These are phyloP conservation scores for Scatophagus argus DNA, from an alignment of 2,113 vertebrate genomes.

Conservation along the genomic window DNA sequence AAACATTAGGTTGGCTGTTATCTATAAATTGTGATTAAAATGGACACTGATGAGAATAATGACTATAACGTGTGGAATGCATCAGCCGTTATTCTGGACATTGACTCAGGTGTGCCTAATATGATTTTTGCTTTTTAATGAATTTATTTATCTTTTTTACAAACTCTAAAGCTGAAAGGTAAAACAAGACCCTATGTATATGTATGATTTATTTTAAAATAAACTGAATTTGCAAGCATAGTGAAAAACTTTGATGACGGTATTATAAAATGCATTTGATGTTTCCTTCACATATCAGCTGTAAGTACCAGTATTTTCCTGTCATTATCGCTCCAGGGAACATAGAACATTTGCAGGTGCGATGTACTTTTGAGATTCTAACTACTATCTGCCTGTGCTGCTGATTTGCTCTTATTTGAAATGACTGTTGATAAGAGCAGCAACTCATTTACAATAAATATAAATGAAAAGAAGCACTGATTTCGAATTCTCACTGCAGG, in stretches of 20 bases:
- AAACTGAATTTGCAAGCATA: background rate
- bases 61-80: conserved; percentile 81
- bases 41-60: conserved; percentile 58
- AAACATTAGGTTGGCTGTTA: conserved; percentile 28
- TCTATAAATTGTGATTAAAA: conserved; percentile 49
- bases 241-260: background rate
- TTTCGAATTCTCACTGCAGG: conserved; percentile 76
- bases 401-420: background rate
- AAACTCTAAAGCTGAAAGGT: no score
- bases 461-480: background rate
- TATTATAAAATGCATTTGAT: background rate
- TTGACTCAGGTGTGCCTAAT: conserved; percentile 82
- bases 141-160: no score
- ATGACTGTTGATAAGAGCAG: background rate
- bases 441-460: background rate
- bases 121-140: background rate
- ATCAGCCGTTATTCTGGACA: conserved; percentile 82
- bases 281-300: background rate
- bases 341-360: no score
- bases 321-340: background rate
- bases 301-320: background rate
- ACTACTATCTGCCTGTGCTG: background rate
- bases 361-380: background rate
- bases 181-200: no score
- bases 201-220: no score